A percentile compares a stretch with the other conserved stretches of the same genome.
These are phyloP conservation scores for Otolemur garnettii DNA, from an alignment of 2,113 vertebrate genomes.

Conservation along the genomic window DNA sequence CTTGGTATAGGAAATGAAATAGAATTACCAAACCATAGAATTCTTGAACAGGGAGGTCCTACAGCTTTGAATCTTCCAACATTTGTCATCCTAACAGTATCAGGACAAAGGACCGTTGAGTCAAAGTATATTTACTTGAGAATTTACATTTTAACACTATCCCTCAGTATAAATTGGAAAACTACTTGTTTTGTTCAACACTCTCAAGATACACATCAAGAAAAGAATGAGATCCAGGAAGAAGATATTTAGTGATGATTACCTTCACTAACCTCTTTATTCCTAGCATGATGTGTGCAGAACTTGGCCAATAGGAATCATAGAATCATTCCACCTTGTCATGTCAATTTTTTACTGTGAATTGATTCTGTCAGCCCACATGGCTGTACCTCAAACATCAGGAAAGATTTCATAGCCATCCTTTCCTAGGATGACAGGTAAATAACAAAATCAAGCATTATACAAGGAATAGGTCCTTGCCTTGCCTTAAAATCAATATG, in stretches of 20 bases:
- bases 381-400: not conserved
- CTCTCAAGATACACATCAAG: not conserved
- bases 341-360: not conserved
- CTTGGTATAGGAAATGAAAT: not conserved
- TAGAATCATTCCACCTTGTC: not conserved
- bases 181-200: not conserved
- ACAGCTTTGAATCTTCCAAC: not conserved
- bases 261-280: not conserved
- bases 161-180: not conserved
- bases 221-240: not conserved
- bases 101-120: not conserved
- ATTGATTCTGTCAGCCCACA: not conserved
- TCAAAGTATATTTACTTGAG: not conserved
- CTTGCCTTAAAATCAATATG: not conserved
- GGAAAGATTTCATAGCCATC: not conserved
- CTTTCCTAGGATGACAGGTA: not conserved
- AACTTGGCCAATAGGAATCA: not conserved
- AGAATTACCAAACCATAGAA: not conserved
- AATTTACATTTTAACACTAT: slow-evolving; percentile 2
- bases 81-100: not conserved
- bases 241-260: not conserved
- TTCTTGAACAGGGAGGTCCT: not conserved
- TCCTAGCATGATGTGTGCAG: not conserved
- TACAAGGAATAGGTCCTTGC: not conserved
- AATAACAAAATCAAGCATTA: not conserved